phyloP scores from a whole-genome alignment of 2,113 vertebrate genomes.

The Anoura caudifer region DNA sequence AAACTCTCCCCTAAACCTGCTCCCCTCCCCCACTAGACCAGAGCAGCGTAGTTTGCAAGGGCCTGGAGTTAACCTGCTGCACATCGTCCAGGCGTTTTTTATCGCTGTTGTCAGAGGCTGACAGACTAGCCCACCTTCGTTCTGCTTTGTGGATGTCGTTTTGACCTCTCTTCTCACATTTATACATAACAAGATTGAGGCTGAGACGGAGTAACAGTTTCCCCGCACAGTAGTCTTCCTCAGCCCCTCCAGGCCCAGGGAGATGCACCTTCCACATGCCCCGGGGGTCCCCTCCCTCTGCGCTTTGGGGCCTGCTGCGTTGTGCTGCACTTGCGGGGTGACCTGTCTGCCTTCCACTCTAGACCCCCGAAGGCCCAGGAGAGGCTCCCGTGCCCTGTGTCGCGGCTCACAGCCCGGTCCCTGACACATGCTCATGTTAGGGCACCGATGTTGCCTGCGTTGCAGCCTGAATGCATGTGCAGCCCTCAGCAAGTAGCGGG shows the following conservation, averaged over 20 bases:
- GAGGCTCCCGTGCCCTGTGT: not conserved
- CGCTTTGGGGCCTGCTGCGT: not conserved
- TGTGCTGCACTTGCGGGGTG: accelerated
- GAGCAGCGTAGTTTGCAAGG: accelerated
- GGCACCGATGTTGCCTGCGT: not conserved
- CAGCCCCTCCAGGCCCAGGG: not conserved
- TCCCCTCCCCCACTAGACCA: accelerated
- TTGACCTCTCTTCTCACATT: not conserved
- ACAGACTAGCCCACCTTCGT: not conserved
- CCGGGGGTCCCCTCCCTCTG: not conserved
- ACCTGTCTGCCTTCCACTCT: not conserved
- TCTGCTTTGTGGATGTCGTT: not conserved
- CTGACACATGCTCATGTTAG: not conserved
- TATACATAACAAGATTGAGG: not conserved
- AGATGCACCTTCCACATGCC: not conserved
- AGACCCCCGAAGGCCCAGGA: not conserved
- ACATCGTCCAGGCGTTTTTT: not conserved
- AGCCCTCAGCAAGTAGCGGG: not conserved
- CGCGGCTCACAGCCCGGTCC: no score
- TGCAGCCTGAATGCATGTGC: not conserved
- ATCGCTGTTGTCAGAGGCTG: not conserved
- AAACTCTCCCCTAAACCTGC: not conserved
- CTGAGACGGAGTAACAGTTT: not conserved
- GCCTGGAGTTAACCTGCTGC: not conserved
- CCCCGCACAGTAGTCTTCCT: not conserved